These are phyloP conservation scores for Drosophila rhopaloa DNA, from an alignment of 1,140 invertebrate genomes.

Conservation along the genomic window DNA sequence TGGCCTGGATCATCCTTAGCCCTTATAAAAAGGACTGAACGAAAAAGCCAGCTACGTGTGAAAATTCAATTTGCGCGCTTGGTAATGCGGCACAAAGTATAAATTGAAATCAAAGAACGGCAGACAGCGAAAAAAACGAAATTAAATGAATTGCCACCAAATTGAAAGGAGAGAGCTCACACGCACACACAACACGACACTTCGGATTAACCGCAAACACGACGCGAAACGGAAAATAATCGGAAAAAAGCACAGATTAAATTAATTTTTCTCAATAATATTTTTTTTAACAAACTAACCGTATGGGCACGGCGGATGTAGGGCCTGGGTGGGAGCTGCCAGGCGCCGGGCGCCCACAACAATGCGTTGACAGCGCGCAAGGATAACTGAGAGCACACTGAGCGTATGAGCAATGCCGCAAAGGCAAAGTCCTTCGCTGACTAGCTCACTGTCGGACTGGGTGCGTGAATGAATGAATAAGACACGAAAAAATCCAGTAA, in stretches of 20 bases:
- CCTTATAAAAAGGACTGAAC: constrained; percentile 4
- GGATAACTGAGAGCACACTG: constrained; percentile 77
- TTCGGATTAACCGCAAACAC: constrained; percentile 26
- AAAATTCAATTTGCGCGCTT: constrained; percentile 68
- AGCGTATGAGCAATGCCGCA: constrained; percentile 74
- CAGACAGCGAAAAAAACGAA: constrained; percentile 27
- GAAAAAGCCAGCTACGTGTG: constrained; percentile 26
- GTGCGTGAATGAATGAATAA: constrained; percentile 69
- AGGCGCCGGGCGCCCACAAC: constrained; percentile 63
- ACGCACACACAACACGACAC: constrained; percentile 11
- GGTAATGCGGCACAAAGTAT: constrained; percentile 44
- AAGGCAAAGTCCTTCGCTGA: constrained; percentile 53
- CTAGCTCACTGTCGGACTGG: constrained; percentile 47
- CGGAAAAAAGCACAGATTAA: constrained; percentile 32
- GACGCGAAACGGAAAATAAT: background rate
- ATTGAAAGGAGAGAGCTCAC: constrained; percentile 29
- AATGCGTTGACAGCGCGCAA: constrained; percentile 76
- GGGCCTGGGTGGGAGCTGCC: constrained; percentile 24
- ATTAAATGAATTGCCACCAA: constrained; percentile 41
- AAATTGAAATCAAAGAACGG: constrained; percentile 67
- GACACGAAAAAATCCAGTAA: constrained; percentile 47
- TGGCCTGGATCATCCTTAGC: constrained; percentile 14
- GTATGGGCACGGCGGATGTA: constrained; percentile 29
- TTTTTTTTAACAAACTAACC: constrained; percentile 60
- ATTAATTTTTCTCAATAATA: constrained; percentile 35